phyloP scores from a whole-genome alignment of 2,888 invertebrate genomes.

The Trachelus tabidus region DNA sequence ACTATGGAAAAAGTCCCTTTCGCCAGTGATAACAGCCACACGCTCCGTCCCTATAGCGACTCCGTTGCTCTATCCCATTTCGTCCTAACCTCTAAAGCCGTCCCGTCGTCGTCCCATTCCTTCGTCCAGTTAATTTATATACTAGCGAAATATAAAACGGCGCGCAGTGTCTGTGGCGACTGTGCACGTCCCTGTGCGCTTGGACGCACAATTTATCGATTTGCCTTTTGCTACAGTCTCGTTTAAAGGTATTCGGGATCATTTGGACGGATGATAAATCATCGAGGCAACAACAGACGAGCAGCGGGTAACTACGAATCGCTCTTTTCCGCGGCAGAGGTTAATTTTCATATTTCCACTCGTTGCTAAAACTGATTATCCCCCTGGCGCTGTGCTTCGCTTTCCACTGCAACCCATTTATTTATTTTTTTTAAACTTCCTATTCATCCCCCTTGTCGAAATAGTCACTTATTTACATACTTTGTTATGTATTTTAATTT shows the following conservation, averaged over 20 bases:
- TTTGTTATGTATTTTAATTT: no score
- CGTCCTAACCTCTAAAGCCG: not conserved
- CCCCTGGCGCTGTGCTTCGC: no score
- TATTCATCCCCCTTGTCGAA: no score
- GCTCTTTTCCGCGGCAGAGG: no score
- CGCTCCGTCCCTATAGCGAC: conserved; percentile 17
- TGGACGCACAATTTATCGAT: conserved; percentile 19
- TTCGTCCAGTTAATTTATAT: conserved; percentile 34
- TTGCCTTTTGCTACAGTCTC: conserved; percentile 10
- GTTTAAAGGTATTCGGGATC: conserved; percentile 13
- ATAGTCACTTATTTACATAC: no score
- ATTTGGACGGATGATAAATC: conserved; percentile 17
- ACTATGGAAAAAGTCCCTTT: not conserved
- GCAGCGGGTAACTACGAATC: no score
- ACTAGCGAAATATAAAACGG: conserved; percentile 35
- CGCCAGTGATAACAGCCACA: no score
- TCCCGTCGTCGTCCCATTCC: not conserved
- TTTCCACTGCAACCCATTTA: no score
- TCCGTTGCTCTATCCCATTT: conserved; percentile 20
- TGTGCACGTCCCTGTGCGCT: not conserved
- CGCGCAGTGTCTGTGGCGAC: conserved; percentile 14
- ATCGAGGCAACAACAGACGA: not conserved
- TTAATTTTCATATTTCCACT: no score
- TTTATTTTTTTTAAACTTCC: no score
- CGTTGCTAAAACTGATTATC: no score